Percentiles rank a stretch among this genome's conserved stretches.
Conservation (phyloP, 2,113 vertebrate genomes). For the Pao palembangensis region DNA sequence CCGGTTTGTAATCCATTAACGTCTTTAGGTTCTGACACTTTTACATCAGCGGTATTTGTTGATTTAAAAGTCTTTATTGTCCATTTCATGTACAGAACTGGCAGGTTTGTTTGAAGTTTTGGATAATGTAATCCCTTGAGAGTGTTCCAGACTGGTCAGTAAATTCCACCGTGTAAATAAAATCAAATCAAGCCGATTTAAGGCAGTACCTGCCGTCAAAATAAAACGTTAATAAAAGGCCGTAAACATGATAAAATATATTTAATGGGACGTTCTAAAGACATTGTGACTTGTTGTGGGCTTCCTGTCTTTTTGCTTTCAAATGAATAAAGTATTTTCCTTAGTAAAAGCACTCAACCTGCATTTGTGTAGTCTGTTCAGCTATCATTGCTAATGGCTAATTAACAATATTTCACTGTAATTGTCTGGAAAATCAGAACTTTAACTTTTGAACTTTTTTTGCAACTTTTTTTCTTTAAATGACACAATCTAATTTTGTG, state of each 20-base stretch:
- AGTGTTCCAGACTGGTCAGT: neutral
- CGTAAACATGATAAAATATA: too few species aligned
- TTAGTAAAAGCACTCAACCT: constrained; percentile 56
- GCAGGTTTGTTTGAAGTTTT: too few species aligned
- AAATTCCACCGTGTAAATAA: constrained; percentile 12
- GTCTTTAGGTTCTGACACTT: neutral
- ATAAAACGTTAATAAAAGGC: too few species aligned
- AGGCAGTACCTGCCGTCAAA: too few species aligned
- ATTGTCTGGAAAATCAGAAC: too few species aligned
- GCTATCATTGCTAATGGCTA: too few species aligned
- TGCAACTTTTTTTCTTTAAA: too few species aligned
- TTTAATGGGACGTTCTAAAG: constrained; percentile 15
- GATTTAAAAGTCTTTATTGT: neutral
- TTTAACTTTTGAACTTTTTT: too few species aligned
- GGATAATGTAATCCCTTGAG: neutral
- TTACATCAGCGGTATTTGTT: neutral
- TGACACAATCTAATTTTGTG: too few species aligned
- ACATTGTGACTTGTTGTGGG: constrained; percentile 2
- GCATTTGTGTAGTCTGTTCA: constrained; percentile 12
- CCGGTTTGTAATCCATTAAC: constrained; percentile 12
- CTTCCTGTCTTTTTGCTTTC: constrained; percentile 43
- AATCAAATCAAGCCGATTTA: too few species aligned
- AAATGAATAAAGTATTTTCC: constrained; percentile 67
- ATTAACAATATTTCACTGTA: too few species aligned
- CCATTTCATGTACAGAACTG: constrained; percentile 9